Evolutionary conservation across 2,113 vertebrate species (phyloP).

Genomic region (Nesogale talazaci): DNA sequence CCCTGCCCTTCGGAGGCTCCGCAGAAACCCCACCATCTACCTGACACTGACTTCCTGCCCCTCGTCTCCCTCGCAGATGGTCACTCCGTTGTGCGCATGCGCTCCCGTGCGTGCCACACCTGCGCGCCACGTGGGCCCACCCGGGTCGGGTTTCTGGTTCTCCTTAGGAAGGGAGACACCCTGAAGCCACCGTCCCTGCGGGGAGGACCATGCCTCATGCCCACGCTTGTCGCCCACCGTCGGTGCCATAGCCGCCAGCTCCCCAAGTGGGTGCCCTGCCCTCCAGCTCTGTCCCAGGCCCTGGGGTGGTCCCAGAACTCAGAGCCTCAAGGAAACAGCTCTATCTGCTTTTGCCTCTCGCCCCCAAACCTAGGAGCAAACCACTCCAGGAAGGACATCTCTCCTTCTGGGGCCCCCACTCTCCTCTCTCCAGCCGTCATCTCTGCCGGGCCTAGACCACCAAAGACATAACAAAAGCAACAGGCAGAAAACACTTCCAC

Average conservation of each 20-base stretch:
- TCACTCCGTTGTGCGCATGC: neutral
- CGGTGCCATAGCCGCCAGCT: neutral
- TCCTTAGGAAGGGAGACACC: neutral
- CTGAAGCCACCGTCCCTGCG: neutral
- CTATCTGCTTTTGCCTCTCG: neutral
- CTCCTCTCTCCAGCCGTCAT: neutral
- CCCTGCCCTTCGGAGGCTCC: neutral
- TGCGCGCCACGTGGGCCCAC: neutral
- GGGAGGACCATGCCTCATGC: neutral
- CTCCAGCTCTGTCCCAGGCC: neutral
- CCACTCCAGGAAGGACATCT: neutral
- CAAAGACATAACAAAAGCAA: neutral
- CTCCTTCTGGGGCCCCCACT: neutral
- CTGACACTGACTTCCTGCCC: neutral
- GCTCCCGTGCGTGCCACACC: neutral
- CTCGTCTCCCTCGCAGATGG: neutral
- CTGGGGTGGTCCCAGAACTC: neutral
- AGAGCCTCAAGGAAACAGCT: neutral
- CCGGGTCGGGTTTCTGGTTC: neutral
- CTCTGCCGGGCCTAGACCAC: neutral
- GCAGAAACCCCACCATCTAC: neutral
- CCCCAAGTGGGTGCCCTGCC: neutral
- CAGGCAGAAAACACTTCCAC: neutral
- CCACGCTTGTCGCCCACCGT: too few relatives aligned
- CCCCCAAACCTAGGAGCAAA: neutral